These are phyloP conservation scores for Micromys minutus DNA, from an alignment of 2,113 vertebrate genomes.

Conservation along the genomic window DNA sequence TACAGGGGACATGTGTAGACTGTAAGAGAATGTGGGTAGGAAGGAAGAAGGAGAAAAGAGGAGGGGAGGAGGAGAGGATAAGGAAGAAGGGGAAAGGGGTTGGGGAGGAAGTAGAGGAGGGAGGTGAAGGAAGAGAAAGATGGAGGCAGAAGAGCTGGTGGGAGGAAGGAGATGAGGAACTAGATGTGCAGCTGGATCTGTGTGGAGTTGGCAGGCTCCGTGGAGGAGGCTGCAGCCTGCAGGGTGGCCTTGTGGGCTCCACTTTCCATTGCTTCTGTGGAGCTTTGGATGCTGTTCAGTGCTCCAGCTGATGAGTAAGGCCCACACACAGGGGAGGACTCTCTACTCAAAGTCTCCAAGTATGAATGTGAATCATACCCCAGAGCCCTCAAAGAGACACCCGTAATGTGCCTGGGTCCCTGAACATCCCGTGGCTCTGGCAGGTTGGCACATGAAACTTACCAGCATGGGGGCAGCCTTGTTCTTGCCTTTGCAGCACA, in stretches of 20 bases:
- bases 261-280: too few relatives aligned
- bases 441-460: background rate
- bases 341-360: background rate
- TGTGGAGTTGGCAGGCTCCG: background rate
- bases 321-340: background rate
- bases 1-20: too few relatives aligned
- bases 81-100: too few relatives aligned
- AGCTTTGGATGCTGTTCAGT: background rate
- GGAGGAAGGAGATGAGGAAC: too few relatives aligned
- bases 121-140: background rate
- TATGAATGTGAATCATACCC: background rate
- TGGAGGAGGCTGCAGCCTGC: background rate
- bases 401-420: background rate
- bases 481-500: background rate
- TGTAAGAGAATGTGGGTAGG: background rate
- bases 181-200: background rate
- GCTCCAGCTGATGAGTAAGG: background rate
- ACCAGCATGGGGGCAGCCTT: rapidly evolving
- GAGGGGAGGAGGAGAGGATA: background rate
- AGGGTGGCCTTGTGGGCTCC: background rate
- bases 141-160: background rate
- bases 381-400: background rate
- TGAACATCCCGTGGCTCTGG: background rate
- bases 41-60: too few relatives aligned
- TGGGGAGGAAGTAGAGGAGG: too few relatives aligned